A percentile compares a stretch with the other conserved stretches of the same genome.
Conservation (phyloP, 2,113 vertebrate species). For the Passer montanus region DNA sequence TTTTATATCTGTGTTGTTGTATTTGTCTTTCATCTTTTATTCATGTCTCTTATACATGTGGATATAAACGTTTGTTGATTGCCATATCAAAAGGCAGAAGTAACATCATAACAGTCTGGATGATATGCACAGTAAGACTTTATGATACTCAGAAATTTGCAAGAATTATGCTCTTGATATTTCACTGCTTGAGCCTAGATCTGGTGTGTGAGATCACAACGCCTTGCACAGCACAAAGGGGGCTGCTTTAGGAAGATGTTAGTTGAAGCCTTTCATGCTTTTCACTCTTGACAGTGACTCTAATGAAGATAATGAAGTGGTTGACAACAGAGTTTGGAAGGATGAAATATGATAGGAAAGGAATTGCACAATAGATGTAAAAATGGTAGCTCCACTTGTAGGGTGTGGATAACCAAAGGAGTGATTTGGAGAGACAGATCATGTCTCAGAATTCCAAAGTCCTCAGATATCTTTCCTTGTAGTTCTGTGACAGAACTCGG, state of each 20-base stretch:
- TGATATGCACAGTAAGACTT: slow-evolving; percentile 14
- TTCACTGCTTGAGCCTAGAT: not conserved
- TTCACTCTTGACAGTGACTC: slow-evolving; percentile 34
- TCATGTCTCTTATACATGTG: slow-evolving; percentile 29
- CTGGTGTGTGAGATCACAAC: not conserved
- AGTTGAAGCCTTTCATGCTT: slow-evolving; percentile 19
- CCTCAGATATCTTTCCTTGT: not conserved
- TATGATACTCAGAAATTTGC: slow-evolving; percentile 29
- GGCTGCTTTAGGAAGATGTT: not conserved
- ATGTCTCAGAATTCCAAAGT: not conserved
- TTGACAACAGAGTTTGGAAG: slow-evolving; percentile 15
- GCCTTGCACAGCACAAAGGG: not conserved
- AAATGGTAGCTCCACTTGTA: not conserved
- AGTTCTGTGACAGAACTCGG: not conserved
- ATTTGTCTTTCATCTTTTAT: slow-evolving; percentile 67
- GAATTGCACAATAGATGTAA: not conserved
- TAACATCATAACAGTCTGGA: not conserved
- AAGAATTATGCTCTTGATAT: slow-evolving; percentile 40
- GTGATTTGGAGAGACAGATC: not conserved
- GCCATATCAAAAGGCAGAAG: slow-evolving; percentile 58
- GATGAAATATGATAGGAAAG: not conserved
- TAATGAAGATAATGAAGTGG: slow-evolving; percentile 42
- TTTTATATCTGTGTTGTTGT: slow-evolving; percentile 23
- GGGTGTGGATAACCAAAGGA: not conserved
- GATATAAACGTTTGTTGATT: slow-evolving; percentile 51